Base-by-base conservation (phyloP, 1,140 invertebrate species). In the Holcopasites calliopsidis region DNA sequence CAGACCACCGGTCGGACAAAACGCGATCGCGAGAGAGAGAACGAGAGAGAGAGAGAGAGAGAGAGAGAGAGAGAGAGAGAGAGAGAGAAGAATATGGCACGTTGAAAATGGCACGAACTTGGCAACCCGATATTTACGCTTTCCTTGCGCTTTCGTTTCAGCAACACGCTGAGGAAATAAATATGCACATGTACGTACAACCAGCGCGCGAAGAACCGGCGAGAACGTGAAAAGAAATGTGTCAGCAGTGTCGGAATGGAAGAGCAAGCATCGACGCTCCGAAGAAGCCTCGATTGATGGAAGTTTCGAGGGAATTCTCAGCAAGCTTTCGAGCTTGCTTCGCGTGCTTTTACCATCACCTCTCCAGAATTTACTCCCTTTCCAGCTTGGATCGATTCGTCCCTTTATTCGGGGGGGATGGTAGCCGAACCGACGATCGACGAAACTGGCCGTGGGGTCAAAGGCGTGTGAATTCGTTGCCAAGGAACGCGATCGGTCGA, bases 111-210 rank as follows among this genome's bases (percentile, higher is more conserved):
- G n/a, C n/a, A 55, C 8, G 31, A 78, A 65, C 70, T 33, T 13
- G 28, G 76, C 42, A 76, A 82, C 18, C 18, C 4, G 80, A 79
- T 71, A 71, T 62, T 58, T 31, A 10, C 18, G 69, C 40, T 33
- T 40, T 10, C 31, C 11, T 66, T 44, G 31, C 21, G 44, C 11
- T 55, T 1, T 33, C 8, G n/a, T 26, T 1, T 42, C 6, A 0
- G 42, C 28, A 0, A 49, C n/a, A 7, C 18, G 8, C 10, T 26
- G 5, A 26, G 10, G 21, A 35, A 65, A 33, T 4, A 54, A 54
- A 31, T 18, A 54, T 38, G 10, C 35, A 10, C 4, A 38, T n/a
- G 35, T 38, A 38, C 35, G 35, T 5, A 10, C 35, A n/a, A n/a
- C n/a, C n/a, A 38, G 35, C 10, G 13, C 13, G 13, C 26, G 13